Conservation (phyloP, 2,888 invertebrate species). For the Pollenia labialis region DNA sequence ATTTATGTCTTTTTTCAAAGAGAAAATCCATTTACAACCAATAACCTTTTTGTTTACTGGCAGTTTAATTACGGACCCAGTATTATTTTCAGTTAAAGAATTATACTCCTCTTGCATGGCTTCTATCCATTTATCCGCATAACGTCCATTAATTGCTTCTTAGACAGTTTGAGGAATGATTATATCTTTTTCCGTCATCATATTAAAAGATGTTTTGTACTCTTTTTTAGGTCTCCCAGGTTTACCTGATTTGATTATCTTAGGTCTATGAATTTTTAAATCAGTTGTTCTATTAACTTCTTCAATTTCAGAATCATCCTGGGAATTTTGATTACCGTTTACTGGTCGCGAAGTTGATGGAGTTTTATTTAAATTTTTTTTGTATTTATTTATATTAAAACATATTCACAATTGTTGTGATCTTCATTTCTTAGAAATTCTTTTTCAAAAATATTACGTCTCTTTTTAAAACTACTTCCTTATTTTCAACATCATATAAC, state of each 20-base stretch:
- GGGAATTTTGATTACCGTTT: neutral
- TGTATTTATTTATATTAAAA: neutral
- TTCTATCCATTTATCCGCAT: conserved; percentile 15
- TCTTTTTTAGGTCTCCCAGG: neutral
- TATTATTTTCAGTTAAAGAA: conserved; percentile 19
- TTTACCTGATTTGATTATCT: no score
- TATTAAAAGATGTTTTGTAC: neutral
- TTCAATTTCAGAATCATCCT: conserved; percentile 1
- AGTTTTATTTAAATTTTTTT: neutral
- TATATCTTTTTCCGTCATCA: neutral
- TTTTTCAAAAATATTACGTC: neutral
- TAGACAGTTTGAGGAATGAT: neutral
- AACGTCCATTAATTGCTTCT: neutral
- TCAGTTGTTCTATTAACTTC: neutral
- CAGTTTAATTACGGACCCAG: neutral
- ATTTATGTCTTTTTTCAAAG: neutral
- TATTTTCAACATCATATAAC: neutral
- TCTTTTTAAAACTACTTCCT: neutral
- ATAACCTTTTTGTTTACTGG: neutral
- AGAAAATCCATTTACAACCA: neutral
- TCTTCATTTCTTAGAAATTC: conserved; percentile 7
- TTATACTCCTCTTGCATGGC: neutral
- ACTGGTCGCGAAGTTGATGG: neutral
- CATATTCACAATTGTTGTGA: neutral
- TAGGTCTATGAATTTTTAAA: neutral